phyloP scores from a whole-genome alignment of 2,113 vertebrate species.

The Burhinus oedicnemus region DNA sequence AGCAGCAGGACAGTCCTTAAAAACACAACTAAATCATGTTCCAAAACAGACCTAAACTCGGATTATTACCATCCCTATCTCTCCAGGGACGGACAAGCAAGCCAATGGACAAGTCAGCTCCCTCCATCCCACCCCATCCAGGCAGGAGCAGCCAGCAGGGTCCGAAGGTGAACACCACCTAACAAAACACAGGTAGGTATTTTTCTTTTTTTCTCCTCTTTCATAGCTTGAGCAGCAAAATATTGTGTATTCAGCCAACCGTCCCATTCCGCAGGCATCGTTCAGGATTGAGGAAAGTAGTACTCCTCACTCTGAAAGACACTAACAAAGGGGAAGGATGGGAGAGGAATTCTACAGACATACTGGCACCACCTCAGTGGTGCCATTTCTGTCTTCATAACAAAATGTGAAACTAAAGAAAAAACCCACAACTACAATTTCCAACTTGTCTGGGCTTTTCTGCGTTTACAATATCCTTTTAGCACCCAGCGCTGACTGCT shows the following conservation, averaged over 20 bases:
- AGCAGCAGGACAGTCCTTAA: not conserved
- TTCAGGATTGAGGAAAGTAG: too few relatives aligned
- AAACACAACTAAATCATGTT: not conserved
- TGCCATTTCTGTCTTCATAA: not conserved
- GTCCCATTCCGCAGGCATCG: not conserved
- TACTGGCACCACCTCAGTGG: not conserved
- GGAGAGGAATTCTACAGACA: not conserved
- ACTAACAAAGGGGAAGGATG: not conserved
- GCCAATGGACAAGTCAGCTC: not conserved
- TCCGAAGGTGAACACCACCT: not conserved
- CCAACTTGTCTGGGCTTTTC: not conserved
- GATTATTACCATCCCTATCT: not conserved
- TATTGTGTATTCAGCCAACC: accelerated
- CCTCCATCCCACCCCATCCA: not conserved
- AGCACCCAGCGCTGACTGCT: not conserved
- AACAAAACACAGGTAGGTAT: not conserved
- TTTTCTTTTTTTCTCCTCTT: not conserved
- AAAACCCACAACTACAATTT: not conserved
- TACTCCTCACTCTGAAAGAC: not conserved
- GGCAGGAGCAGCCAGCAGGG: not conserved
- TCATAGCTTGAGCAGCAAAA: not conserved
- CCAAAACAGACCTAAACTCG: not conserved
- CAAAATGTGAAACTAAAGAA: not conserved
- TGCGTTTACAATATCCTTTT: not conserved
- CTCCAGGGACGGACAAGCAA: not conserved